Evolutionary conservation across 2,888 invertebrate genomes (phyloP).

Genomic region (Zhengitettix transpicula): DNA sequence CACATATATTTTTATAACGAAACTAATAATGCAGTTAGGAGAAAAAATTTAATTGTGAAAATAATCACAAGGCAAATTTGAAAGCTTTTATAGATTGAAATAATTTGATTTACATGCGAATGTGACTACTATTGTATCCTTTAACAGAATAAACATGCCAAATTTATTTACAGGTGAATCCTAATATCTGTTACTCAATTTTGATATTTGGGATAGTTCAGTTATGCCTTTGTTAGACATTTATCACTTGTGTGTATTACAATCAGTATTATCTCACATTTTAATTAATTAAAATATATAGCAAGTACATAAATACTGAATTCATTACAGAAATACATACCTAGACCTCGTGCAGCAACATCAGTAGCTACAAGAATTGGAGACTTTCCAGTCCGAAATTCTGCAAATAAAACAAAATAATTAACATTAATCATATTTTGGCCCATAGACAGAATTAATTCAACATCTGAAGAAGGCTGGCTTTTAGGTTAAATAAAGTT

Average conservation of each 20-base stretch:
- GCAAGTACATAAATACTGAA: neutral
- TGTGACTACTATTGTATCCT: too few species aligned
- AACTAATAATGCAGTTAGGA: neutral
- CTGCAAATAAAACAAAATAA: too few species aligned
- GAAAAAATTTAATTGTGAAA: too few species aligned
- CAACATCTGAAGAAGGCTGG: too few species aligned
- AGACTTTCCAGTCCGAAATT: constrained; percentile 68
- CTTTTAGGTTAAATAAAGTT: too few species aligned
- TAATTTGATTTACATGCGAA: too few species aligned
- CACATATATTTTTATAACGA: too few species aligned
- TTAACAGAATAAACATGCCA: too few species aligned
- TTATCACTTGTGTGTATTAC: neutral
- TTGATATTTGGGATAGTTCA: neutral
- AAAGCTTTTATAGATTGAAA: neutral
- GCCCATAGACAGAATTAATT: too few species aligned
- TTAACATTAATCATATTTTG: too few species aligned
- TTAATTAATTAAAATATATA: neutral
- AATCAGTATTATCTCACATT: neutral
- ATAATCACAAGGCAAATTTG: neutral
- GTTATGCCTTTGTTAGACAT: neutral
- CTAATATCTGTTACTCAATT: too few species aligned
- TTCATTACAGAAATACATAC: constrained; percentile 37
- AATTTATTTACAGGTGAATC: too few species aligned
- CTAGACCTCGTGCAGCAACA: constrained; percentile 84
- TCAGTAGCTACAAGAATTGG: constrained; percentile 88